Percentiles rank a stretch among this genome's conserved stretches.
Evolutionary conservation across 2,888 invertebrate genomes (phyloP).

Genomic region (Galerucella pusilla): DNA sequence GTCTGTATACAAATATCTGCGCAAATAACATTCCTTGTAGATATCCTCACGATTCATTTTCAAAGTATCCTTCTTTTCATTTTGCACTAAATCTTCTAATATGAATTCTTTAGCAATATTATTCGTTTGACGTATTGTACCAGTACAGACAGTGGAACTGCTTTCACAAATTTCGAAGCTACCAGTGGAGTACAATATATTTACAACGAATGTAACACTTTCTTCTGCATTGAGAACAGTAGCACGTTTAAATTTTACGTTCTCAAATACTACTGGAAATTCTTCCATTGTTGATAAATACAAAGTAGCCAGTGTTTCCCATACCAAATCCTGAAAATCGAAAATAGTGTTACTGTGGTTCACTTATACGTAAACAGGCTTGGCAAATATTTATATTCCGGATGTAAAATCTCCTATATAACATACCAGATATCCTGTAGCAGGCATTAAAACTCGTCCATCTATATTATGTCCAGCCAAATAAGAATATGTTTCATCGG

Average conservation of each 20-base stretch:
- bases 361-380: too few relatives aligned
- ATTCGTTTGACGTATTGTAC: neutral
- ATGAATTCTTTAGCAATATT: neutral
- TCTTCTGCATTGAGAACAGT: neutral
- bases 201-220: neutral
- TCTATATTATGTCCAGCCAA: slow-evolving; percentile 86
- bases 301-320: neutral
- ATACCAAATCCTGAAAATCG: neutral
- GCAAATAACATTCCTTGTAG: neutral
- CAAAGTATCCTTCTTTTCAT: neutral
- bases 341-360: too few relatives aligned
- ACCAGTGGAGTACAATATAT: neutral
- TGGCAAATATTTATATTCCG: too few relatives aligned
- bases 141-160: neutral
- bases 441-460: slow-evolving; percentile 66
- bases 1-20: neutral
- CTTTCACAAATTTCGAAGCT: neutral
- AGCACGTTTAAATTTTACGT: neutral
- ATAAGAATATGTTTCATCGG: slow-evolving; percentile 65
- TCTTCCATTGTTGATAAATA: neutral
- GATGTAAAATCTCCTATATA: too few relatives aligned
- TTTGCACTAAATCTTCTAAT: neutral
- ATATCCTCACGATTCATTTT: neutral
- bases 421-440: slow-evolving; percentile 67
- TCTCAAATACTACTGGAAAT: neutral